These are phyloP conservation scores for Synanthedon tipuliformis DNA, from an alignment of 2,888 invertebrate species.

Conservation along the genomic window DNA sequence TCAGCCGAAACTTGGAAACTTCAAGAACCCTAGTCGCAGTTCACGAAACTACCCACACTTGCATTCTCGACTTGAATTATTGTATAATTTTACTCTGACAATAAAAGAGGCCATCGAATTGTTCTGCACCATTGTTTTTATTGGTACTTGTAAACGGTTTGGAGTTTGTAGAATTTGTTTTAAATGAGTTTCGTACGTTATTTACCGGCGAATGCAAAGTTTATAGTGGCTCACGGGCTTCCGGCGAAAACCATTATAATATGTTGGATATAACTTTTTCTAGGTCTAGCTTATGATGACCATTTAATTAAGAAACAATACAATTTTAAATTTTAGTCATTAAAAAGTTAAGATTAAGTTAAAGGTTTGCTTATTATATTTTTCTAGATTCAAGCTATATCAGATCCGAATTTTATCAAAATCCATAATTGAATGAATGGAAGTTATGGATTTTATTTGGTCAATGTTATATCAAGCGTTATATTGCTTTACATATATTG, in stretches of 20 bases:
- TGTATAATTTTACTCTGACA: slow-evolving; percentile 42
- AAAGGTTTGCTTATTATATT: too few species aligned
- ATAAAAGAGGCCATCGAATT: slow-evolving; percentile 42
- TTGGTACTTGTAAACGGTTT: slow-evolving; percentile 38
- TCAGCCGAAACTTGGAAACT: slow-evolving; percentile 27
- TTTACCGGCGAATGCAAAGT: neutral
- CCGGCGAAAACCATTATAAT: neutral
- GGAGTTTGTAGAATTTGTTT: slow-evolving; percentile 6
- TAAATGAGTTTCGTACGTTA: slow-evolving; percentile 7
- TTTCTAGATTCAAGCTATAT: too few species aligned
- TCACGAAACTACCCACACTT: slow-evolving; percentile 31
- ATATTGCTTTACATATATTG: too few species aligned
- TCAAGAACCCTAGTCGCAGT: slow-evolving; percentile 14
- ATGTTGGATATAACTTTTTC: neutral
- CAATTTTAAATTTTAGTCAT: too few species aligned
- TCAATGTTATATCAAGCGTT: too few species aligned
- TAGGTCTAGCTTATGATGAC: too few species aligned
- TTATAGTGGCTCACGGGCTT: neutral
- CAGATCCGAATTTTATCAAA: too few species aligned
- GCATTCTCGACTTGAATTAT: slow-evolving; percentile 49
- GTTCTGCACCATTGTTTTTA: slow-evolving; percentile 43
- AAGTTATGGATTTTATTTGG: too few species aligned
- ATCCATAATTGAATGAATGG: too few species aligned
- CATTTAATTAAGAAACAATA: too few species aligned
- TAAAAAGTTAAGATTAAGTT: too few species aligned